Conservation (phyloP, 1,140 invertebrate species). For the Drosophila varians region DNA sequence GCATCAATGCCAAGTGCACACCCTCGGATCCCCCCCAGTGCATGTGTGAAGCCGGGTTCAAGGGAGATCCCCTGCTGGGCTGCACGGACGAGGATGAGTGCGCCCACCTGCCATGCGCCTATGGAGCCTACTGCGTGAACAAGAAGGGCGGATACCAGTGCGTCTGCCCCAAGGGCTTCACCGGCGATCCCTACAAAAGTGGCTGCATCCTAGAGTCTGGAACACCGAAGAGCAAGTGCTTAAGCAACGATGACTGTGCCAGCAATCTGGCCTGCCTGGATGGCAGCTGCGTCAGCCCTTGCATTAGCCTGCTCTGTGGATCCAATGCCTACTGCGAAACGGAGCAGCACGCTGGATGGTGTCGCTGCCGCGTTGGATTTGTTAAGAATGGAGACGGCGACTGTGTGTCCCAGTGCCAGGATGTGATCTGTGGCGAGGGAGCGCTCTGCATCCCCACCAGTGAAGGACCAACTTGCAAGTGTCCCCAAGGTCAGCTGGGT, state of each 20-base stretch:
- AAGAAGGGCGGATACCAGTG: conserved; percentile 93
- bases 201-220: conserved; percentile 87
- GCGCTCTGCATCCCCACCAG: conserved; percentile 94
- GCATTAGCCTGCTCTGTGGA: conserved; percentile 90
- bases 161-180: conserved; percentile 91
- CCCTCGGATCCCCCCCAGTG: conserved; percentile 94
- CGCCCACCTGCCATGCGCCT: conserved; percentile 89
- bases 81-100: conserved; percentile 94
- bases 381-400: conserved; percentile 89
- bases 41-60: conserved; percentile 92
- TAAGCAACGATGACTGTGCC: conserved; percentile 90
- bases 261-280: conserved; percentile 90
- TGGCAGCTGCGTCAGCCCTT: conserved; percentile 92
- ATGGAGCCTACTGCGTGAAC: conserved; percentile 94
- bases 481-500: conserved; percentile 92
- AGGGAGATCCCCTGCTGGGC: conserved; percentile 92
- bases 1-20: conserved; percentile 96
- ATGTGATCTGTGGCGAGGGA: conserved; percentile 91
- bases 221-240: conserved; percentile 87
- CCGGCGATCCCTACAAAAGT: conserved; percentile 92
- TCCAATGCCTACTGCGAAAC: conserved; percentile 94
- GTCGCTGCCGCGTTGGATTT: conserved; percentile 92
- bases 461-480: conserved; percentile 93
- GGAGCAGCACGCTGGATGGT: conserved; percentile 94
- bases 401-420: conserved; percentile 92